Conservation (phyloP, 2,888 invertebrate species). For the Amiota mariae region DNA sequence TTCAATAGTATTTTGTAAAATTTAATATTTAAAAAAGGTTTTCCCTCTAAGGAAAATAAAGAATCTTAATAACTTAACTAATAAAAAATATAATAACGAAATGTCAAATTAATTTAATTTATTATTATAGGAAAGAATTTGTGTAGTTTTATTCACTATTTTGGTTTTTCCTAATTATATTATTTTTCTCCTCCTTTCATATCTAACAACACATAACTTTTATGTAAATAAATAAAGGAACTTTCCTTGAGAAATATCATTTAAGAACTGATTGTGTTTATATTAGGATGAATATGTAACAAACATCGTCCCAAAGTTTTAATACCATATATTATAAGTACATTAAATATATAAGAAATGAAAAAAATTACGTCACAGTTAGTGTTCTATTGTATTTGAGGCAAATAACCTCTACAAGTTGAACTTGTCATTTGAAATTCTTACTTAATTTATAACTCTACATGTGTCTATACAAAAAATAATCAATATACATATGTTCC, state of each 20-base stretch:
- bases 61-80: no score
- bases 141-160: no score
- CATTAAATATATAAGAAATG: not conserved
- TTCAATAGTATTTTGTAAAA: not conserved
- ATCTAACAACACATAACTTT: no score
- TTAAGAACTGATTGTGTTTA: not conserved
- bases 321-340: no score
- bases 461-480: constrained; percentile 5
- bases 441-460: constrained; percentile 5
- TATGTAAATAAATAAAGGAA: no score
- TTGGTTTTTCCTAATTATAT: no score
- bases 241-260: not conserved
- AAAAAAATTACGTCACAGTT: constrained; percentile 3
- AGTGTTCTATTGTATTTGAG: constrained; percentile 29
- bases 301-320: not conserved
- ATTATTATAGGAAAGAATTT: no score
- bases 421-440: constrained; percentile 49
- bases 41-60: no score
- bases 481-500: not conserved
- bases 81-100: no score
- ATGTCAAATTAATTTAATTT: no score
- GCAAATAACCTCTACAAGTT: constrained; percentile 66
- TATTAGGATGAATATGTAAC: not conserved
- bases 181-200: no score
- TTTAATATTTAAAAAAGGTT: not conserved